phyloP scores from a whole-genome alignment of 2,797 vertebrate species.

The Toxotes lorentzi region DNA sequence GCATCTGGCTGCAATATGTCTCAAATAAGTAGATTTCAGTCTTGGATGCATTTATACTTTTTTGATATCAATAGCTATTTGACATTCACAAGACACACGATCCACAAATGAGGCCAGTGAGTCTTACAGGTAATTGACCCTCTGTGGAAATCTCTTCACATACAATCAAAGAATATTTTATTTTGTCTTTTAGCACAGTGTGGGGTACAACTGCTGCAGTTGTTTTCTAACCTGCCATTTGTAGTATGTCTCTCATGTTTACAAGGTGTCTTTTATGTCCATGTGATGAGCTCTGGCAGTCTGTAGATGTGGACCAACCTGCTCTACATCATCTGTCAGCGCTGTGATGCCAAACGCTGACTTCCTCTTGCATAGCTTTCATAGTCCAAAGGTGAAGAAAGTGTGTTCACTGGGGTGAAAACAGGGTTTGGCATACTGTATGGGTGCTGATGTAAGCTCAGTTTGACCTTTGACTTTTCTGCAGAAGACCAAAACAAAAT shows the following conservation, averaged over 20 bases:
- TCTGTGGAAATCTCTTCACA: too few relatives aligned
- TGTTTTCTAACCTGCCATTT: constrained; percentile 12
- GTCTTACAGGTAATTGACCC: too few relatives aligned
- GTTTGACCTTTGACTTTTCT: not conserved
- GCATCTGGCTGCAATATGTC: too few relatives aligned
- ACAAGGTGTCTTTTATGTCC: not conserved
- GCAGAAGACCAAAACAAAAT: not conserved
- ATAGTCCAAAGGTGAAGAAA: constrained; percentile 37
- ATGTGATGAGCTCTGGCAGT: constrained; percentile 21
- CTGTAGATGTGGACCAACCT: constrained; percentile 57
- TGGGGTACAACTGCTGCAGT: not conserved
- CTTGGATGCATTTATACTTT: too few relatives aligned
- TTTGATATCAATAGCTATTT: too few relatives aligned
- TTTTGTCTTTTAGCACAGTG: not conserved
- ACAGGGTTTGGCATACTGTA: not conserved
- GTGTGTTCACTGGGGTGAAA: not conserved
- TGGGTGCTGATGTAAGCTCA: not conserved
- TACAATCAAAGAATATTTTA: not conserved
- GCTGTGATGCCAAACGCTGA: not conserved
- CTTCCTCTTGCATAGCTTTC: constrained; percentile 47
- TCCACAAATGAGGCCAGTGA: too few relatives aligned
- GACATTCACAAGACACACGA: too few relatives aligned
- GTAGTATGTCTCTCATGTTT: not conserved
- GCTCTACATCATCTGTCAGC: constrained; percentile 62
- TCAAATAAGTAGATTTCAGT: too few relatives aligned